Conservation (phyloP, 2,113 vertebrate species). For the Apeltes quadracus region DNA sequence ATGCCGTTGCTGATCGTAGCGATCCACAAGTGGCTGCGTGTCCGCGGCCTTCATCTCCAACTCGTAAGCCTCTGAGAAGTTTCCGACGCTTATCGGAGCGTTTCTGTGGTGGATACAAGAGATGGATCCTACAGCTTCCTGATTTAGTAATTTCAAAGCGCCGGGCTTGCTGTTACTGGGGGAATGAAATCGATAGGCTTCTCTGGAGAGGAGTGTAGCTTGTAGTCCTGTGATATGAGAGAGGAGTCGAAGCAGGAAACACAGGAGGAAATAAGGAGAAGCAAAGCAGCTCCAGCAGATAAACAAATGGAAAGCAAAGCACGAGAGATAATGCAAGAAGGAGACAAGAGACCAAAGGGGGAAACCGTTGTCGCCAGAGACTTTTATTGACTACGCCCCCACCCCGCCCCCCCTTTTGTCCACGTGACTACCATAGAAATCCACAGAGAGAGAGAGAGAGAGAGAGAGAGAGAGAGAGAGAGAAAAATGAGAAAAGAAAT, state of each 20-base stretch:
- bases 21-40: constrained; percentile 46
- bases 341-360: constrained; percentile 80
- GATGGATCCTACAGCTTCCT: constrained; percentile 77
- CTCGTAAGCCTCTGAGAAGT: constrained; percentile 62
- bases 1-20: constrained; percentile 38
- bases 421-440: constrained; percentile 85
- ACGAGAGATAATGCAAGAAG: constrained; percentile 78
- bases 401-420: constrained; percentile 55
- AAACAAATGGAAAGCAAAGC: constrained; percentile 81
- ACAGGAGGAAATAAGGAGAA: constrained; percentile 65
- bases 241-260: constrained; percentile 70
- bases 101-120: constrained; percentile 64
- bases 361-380: constrained; percentile 84
- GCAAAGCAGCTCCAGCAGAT: constrained; percentile 69
- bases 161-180: constrained; percentile 66
- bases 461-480: constrained; percentile 75
- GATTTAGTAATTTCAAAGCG: constrained; percentile 78
- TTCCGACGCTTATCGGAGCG: constrained; percentile 59
- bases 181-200: constrained; percentile 76
- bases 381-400: constrained; percentile 82
- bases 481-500: constrained; percentile 91
- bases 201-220: constrained; percentile 71
- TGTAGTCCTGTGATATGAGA: constrained; percentile 69
- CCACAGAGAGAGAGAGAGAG: constrained; percentile 76
- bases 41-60: constrained; percentile 48